These are phyloP conservation scores for Oophaga sylvatica DNA, from an alignment of 2,797 vertebrate species.

Conservation along the genomic window DNA sequence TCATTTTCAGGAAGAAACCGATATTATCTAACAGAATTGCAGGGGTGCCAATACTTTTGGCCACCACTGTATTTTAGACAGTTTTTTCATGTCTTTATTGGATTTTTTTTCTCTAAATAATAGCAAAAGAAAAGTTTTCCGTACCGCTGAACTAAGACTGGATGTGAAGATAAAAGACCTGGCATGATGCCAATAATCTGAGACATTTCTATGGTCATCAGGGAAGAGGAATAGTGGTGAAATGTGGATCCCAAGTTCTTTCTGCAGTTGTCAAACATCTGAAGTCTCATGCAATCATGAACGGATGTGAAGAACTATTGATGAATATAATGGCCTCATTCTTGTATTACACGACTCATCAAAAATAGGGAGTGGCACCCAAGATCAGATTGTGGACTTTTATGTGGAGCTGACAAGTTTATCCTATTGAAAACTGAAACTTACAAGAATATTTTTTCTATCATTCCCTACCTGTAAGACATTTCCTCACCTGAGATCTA, in stretches of 20 bases:
- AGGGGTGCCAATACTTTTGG: too few species aligned
- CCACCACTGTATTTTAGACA: too few species aligned
- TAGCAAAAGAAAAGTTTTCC: background rate
- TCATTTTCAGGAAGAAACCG: too few species aligned
- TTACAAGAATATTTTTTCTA: background rate
- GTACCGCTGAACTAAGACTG: background rate
- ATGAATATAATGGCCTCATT: slow-evolving; percentile 30
- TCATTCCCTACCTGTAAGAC: too few species aligned
- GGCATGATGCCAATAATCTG: slow-evolving; percentile 7
- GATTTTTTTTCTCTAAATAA: background rate
- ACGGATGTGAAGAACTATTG: background rate
- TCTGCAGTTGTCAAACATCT: slow-evolving; percentile 27
- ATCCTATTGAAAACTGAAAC: background rate
- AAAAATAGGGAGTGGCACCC: background rate
- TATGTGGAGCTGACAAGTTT: background rate
- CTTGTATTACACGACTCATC: background rate
- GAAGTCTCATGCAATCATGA: slow-evolving; percentile 11
- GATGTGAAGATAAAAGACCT: background rate
- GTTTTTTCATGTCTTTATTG: background rate
- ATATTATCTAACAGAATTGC: too few species aligned
- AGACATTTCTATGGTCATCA: background rate
- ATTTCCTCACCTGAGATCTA: too few species aligned
- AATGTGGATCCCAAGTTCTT: slow-evolving; percentile 27
- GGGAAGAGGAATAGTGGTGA: background rate
- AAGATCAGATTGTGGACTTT: background rate